phyloP scores from a whole-genome alignment of 2,797 vertebrate species.

The Paedocypris micromegethes region DNA sequence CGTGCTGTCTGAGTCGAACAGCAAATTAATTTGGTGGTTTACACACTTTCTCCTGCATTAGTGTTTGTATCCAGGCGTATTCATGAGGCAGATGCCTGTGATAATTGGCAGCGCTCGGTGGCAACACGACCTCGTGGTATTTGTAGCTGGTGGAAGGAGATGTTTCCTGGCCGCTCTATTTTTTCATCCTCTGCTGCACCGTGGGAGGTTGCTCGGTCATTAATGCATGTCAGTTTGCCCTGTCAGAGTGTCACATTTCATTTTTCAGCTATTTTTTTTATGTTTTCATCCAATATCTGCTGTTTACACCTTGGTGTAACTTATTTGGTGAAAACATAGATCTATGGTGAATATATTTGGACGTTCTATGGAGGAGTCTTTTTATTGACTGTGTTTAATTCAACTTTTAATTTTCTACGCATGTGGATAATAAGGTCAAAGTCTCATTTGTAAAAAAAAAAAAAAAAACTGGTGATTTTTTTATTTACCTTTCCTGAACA shows the following conservation, averaged over 20 bases:
- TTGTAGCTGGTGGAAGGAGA: slow-evolving; percentile 20
- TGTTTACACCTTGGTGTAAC: neutral
- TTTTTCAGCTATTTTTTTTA: slow-evolving; percentile 7
- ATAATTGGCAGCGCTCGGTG: slow-evolving; percentile 6
- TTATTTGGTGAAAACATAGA: neutral
- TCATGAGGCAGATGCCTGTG: slow-evolving; percentile 11
- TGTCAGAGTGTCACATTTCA: neutral
- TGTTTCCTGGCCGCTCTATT: neutral
- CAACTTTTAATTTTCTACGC: too few relatives aligned
- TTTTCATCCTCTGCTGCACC: slow-evolving; percentile 3
- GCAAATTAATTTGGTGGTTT: neutral
- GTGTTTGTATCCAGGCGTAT: neutral
- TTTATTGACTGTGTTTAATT: too few relatives aligned
- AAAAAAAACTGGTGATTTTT: neutral
- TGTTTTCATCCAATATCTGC: neutral
- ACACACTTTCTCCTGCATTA: neutral
- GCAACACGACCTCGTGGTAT: slow-evolving; percentile 18
- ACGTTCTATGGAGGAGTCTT: neutral
- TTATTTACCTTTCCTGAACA: slow-evolving; percentile 20
- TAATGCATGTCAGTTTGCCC: slow-evolving; percentile 5
- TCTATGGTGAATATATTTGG: neutral
- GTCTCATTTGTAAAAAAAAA: neutral
- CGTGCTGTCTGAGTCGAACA: neutral
- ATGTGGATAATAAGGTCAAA: neutral
- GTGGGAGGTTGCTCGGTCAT: slow-evolving; percentile 2